Evolutionary conservation across 2,888 invertebrate genomes (phyloP).

Genomic region (Melolontha melolontha): DNA sequence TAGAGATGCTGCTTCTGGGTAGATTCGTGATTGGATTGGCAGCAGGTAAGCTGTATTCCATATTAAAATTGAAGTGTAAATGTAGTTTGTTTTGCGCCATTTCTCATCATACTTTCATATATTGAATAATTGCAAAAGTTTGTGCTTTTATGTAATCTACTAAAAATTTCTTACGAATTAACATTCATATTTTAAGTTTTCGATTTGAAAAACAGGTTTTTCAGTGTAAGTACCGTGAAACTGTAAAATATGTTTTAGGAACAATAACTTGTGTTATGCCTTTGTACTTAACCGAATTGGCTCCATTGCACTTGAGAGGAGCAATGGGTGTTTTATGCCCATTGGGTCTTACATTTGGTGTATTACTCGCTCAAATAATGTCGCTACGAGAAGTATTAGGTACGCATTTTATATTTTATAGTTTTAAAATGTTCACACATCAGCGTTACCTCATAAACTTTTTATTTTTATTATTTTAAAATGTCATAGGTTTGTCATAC

Average conservation of each 20-base stretch:
- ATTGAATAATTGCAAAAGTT: no score
- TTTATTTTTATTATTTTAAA: no score
- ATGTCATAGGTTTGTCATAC: no score
- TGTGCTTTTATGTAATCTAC: no score
- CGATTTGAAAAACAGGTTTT: no score
- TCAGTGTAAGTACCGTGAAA: no score
- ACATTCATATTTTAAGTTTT: no score
- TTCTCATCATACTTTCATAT: no score
- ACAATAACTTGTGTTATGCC: constrained; percentile 88
- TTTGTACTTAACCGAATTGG: constrained; percentile 91
- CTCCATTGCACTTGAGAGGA: constrained; percentile 83
- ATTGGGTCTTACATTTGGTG: constrained; percentile 82
- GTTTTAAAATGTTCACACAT: no score
- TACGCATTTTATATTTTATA: constrained; percentile 53
- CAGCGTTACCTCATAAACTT: no score
- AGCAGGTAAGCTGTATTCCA: constrained; percentile 68
- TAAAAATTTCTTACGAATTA: no score
- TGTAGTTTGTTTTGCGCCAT: background rate
- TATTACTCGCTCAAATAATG: constrained; percentile 79
- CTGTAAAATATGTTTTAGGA: constrained; percentile 67
- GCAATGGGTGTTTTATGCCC: constrained; percentile 87
- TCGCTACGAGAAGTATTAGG: constrained; percentile 76
- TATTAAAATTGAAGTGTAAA: background rate
- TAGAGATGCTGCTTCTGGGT: constrained; percentile 84
- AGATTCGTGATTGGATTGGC: constrained; percentile 82